Conservation (phyloP, 2,797 vertebrate genomes). For the Cuniculus paca region DNA sequence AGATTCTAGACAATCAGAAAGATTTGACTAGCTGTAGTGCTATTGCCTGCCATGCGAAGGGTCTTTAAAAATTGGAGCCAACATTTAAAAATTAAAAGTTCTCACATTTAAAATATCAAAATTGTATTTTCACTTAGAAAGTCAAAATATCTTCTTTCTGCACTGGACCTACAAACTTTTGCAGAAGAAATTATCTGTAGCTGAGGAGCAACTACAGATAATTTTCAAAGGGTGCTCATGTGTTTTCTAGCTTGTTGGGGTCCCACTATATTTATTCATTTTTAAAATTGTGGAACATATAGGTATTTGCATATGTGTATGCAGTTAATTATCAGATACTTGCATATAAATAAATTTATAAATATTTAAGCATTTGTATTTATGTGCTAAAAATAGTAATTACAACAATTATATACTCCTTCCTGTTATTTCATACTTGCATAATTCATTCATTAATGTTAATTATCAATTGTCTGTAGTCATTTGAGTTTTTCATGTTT, state of each 20-base stretch:
- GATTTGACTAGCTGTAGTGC: not conserved
- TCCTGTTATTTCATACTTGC: not conserved
- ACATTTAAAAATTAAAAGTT: not conserved
- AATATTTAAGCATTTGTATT: not conserved
- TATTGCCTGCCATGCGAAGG: not conserved
- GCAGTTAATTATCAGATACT: not conserved
- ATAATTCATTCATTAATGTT: not conserved
- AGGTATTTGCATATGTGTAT: not conserved
- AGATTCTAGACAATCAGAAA: not conserved
- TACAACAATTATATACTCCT: not conserved
- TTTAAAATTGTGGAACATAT: not conserved
- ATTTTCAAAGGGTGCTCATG: not conserved
- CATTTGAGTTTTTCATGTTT: not conserved
- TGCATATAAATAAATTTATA: not conserved
- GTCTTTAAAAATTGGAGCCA: not conserved
- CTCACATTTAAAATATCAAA: conserved; percentile 6
- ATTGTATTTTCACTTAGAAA: not conserved
- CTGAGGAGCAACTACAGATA: not conserved
- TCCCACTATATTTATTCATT: not conserved
- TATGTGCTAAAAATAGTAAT: conserved; percentile 3
- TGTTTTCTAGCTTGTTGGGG: not conserved
- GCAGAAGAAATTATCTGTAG: not conserved
- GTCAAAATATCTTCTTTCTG: not conserved
- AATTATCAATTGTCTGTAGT: not conserved
- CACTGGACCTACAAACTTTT: not conserved